phyloP scores from a whole-genome alignment of 2,113 vertebrate species.

The Gila orcuttii region DNA sequence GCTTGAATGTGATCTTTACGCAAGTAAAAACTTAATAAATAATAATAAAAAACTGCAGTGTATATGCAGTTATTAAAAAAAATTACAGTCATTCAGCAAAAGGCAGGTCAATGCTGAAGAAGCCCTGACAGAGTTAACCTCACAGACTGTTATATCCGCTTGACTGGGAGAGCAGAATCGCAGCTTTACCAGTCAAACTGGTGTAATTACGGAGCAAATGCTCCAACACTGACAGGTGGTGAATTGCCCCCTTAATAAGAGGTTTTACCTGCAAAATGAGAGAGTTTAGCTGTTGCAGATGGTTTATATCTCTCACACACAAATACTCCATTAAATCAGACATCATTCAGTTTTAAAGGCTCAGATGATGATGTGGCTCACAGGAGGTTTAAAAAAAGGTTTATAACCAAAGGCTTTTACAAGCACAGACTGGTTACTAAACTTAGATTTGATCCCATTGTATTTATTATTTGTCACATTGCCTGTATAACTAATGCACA shows the following conservation, averaged over 20 bases:
- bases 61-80: not conserved
- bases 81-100: not conserved
- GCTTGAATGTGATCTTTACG: not conserved
- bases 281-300: not conserved
- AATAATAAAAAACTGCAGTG: not conserved
- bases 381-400: not conserved
- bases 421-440: not conserved
- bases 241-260: constrained; percentile 23
- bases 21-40: not conserved
- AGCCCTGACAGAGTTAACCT: not conserved
- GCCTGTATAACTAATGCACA: not conserved
- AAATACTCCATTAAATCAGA: not conserved
- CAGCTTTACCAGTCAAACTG: constrained; percentile 16
- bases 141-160: not conserved
- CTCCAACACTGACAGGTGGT: not conserved
- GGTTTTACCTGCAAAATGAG: not conserved
- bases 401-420: not conserved
- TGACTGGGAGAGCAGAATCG: not conserved
- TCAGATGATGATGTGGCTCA: not conserved
- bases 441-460: not conserved
- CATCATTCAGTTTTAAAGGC: constrained; percentile 2
- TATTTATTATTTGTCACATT: not conserved
- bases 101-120: constrained; percentile 9
- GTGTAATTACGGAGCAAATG: constrained; percentile 26
- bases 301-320: constrained; percentile 15